phyloP scores from a whole-genome alignment of 1,140 invertebrate genomes.

The Triops cancriformis region DNA sequence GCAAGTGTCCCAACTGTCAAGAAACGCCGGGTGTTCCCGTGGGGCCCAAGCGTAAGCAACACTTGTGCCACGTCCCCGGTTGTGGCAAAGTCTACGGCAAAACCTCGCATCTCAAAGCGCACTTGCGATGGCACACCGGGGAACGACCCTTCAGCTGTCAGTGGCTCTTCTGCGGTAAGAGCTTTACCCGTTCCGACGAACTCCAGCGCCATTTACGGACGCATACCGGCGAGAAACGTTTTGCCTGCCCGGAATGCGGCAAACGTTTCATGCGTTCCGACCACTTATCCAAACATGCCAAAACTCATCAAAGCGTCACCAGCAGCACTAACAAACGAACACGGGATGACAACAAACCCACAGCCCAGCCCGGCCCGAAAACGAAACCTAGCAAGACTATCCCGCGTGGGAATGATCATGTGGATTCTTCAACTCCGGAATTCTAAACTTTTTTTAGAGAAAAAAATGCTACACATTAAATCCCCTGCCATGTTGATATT shows the following conservation, averaged over 20 bases:
- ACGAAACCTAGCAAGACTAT: neutral
- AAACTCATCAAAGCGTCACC: constrained; percentile 63
- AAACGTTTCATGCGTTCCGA: constrained; percentile 70
- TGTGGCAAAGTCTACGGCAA: constrained; percentile 61
- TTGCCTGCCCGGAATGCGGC: constrained; percentile 88
- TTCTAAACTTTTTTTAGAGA: neutral
- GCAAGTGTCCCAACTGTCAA: constrained; percentile 33
- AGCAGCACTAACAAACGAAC: constrained; percentile 47
- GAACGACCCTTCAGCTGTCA: constrained; percentile 54
- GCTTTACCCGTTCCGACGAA: constrained; percentile 95
- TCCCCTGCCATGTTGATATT: too few relatives aligned
- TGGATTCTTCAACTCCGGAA: neutral
- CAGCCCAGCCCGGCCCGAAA: neutral
- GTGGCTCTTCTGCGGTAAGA: constrained; percentile 48
- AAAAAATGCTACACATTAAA: too few relatives aligned
- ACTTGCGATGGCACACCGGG: constrained; percentile 55
- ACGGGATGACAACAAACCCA: constrained; percentile 52
- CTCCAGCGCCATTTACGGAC: constrained; percentile 90
- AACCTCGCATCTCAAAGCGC: constrained; percentile 60
- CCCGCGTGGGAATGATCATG: neutral
- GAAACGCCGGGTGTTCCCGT: constrained; percentile 28
- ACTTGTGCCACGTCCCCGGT: constrained; percentile 61
- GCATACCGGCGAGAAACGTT: constrained; percentile 92
- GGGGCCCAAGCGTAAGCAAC: constrained; percentile 70
- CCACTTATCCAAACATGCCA: constrained; percentile 91